Conservation (phyloP, 1,140 invertebrate genomes). For the Ceratosolen solmsi region DNA sequence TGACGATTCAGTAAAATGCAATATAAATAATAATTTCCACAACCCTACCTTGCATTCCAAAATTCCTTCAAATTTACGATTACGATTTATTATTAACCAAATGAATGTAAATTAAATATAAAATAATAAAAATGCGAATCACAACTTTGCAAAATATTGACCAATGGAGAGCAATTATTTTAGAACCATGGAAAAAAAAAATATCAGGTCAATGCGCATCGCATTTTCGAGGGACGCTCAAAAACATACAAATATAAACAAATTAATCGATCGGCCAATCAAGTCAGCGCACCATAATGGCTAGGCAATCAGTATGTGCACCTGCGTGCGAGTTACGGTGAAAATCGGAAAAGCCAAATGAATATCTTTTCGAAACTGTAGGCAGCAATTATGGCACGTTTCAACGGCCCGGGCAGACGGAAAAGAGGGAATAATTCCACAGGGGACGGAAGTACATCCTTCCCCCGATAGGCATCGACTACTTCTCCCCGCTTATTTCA, state of each 20-base stretch:
- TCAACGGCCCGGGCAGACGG: slow-evolving; percentile 7
- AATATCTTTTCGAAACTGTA: background rate
- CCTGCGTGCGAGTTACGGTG: background rate
- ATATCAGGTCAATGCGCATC: too few relatives aligned
- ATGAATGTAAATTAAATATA: too few relatives aligned
- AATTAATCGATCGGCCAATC: slow-evolving; percentile 33
- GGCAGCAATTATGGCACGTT: slow-evolving; percentile 28
- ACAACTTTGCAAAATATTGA: too few relatives aligned
- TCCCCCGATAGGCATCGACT: slow-evolving; percentile 48
- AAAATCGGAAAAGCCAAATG: slow-evolving; percentile 35
- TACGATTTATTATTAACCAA: too few relatives aligned
- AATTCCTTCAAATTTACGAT: too few relatives aligned
- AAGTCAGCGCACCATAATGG: background rate
- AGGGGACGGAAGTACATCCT: slow-evolving; percentile 66
- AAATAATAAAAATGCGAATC: too few relatives aligned
- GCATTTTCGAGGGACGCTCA: background rate
- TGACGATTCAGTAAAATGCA: too few relatives aligned
- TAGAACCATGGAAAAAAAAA: too few relatives aligned
- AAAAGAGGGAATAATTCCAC: slow-evolving; percentile 34
- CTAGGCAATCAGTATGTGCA: too few relatives aligned
- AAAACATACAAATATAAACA: slow-evolving; percentile 23
- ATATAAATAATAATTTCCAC: too few relatives aligned
- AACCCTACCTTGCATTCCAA: too few relatives aligned
- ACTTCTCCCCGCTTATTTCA: background rate
- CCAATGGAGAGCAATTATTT: too few relatives aligned